Evolutionary conservation across 2,888 invertebrate species (phyloP).

Genomic region (Chouioia cunea): DNA sequence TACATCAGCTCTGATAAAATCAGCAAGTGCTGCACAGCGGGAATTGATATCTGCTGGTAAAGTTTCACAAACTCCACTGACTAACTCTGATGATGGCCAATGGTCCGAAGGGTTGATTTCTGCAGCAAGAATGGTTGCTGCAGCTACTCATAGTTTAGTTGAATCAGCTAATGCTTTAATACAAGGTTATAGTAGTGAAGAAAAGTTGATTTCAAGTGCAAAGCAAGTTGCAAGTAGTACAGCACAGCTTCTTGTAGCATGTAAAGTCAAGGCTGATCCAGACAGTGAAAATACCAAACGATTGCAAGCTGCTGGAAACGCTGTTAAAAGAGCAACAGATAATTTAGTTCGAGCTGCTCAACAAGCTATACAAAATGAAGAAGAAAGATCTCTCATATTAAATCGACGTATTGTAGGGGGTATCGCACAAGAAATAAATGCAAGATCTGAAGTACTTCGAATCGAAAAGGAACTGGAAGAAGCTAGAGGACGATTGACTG

Average conservation of each 20-base stretch:
- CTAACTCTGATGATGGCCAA: slow-evolving; percentile 94
- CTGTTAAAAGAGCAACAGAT: slow-evolving; percentile 97
- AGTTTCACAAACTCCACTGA: slow-evolving; percentile 84
- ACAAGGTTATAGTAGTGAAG: slow-evolving; percentile 91
- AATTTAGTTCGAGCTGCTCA: slow-evolving; percentile 95
- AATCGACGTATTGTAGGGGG: slow-evolving; percentile 96
- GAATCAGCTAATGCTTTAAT: slow-evolving; percentile 98
- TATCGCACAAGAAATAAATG: slow-evolving; percentile 95
- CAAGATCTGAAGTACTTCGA: slow-evolving; percentile 89
- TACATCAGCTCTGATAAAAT: slow-evolving; percentile 95
- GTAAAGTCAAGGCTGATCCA: slow-evolving; percentile 98
- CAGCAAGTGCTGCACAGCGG: slow-evolving; percentile 96
- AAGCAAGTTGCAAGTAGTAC: slow-evolving; percentile 97
- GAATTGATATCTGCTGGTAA: slow-evolving; percentile 93
- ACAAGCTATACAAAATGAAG: slow-evolving; percentile 90
- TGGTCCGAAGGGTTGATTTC: slow-evolving; percentile 98
- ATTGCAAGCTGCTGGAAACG: slow-evolving; percentile 93
- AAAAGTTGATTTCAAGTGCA: slow-evolving; percentile 95
- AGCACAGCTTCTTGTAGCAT: slow-evolving; percentile 96
- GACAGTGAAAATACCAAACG: slow-evolving; percentile 94
- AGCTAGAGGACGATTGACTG: slow-evolving; percentile 89
- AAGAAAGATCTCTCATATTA: slow-evolving; percentile 90
- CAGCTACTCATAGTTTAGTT: slow-evolving; percentile 96
- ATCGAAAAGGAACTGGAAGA: slow-evolving; percentile 95
- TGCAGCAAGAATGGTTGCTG: slow-evolving; percentile 95